Percentiles rank a stretch among this genome's conserved stretches.
phyloP scores from a whole-genome alignment of 2,113 vertebrate genomes.

The Mesitornis unicolor region DNA sequence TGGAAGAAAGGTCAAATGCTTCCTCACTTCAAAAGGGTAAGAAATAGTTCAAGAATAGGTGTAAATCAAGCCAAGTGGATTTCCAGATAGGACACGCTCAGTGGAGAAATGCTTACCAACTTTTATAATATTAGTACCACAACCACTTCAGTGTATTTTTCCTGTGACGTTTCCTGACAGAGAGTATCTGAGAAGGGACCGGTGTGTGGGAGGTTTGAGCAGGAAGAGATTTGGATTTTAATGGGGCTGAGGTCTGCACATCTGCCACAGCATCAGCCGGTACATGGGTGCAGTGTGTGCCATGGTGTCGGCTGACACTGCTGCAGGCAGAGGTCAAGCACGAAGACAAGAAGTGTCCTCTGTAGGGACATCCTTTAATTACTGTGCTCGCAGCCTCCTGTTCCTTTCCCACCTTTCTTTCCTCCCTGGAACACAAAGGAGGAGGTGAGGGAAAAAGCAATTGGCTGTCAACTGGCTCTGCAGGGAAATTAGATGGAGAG shows the following conservation, averaged over 20 bases:
- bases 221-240: neutral
- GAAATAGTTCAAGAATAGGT: neutral
- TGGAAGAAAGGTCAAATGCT: neutral
- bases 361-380: neutral
- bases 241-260: neutral
- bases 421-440: neutral
- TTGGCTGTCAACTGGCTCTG: neutral
- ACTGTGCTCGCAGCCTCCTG: neutral
- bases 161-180: neutral
- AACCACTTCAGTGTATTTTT: neutral
- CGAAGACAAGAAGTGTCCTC: neutral
- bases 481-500: neutral
- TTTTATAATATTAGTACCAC: too few relatives aligned
- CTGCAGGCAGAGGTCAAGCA: neutral
- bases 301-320: neutral
- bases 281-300: accelerated
- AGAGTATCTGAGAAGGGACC: neutral
- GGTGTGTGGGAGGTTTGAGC: neutral
- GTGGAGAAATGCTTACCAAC: neutral
- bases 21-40: neutral
- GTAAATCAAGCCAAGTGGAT: neutral
- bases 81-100: neutral
- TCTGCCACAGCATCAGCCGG: neutral
- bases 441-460: neutral
- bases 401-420: neutral